Conservation (phyloP, 30 jellyfish, hydroid and myxozoan species). For the Rhopilema esculentum region DNA sequence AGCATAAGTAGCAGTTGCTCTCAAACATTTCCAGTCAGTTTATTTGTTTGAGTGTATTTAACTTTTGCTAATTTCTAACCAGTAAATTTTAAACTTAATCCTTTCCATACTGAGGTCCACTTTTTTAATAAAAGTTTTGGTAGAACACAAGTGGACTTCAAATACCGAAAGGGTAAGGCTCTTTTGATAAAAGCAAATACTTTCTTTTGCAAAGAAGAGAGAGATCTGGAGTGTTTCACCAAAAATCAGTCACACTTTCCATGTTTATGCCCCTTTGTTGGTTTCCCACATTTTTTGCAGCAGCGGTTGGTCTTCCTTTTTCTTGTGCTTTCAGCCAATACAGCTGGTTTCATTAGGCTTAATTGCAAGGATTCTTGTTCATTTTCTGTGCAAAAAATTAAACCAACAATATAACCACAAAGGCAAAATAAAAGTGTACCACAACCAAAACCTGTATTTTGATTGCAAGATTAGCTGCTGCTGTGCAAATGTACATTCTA, state of each 20-base stretch:
- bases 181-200: background rate
- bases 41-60: background rate
- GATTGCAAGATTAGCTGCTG: background rate
- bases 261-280: slow-evolving; percentile 22
- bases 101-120: background rate
- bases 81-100: background rate
- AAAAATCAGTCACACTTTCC: slow-evolving; percentile 31
- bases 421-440: background rate
- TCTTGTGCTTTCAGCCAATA: background rate
- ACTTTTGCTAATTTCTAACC: background rate
- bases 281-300: slow-evolving; percentile 23
- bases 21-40: background rate
- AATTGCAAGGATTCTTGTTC: slow-evolving; percentile 11
- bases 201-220: background rate
- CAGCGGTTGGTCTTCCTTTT: slow-evolving; percentile 12
- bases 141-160: background rate
- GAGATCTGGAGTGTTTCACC: slow-evolving; percentile 15
- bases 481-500: background rate
- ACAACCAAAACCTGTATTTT: background rate
- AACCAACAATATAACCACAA: background rate
- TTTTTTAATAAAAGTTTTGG: background rate
- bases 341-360: slow-evolving; percentile 17
- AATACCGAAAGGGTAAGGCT: background rate
- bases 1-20: slow-evolving; percentile 30
- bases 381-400: slow-evolving; percentile 13